Evolutionary conservation across 2,888 invertebrate genomes (phyloP).

Genomic region (Cancer borealis): DNA sequence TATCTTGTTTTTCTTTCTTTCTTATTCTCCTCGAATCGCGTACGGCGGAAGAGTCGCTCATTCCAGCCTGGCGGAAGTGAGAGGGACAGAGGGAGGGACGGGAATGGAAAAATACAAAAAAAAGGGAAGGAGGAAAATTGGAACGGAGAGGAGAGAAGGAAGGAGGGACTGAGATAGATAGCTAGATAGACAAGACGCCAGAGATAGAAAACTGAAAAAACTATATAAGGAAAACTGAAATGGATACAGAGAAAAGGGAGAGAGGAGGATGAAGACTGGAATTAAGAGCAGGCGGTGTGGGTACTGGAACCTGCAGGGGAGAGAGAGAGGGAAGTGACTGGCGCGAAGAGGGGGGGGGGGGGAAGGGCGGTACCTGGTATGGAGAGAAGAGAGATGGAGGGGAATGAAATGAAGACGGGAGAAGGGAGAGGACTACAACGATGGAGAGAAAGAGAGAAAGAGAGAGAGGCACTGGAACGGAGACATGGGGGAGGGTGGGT

Average conservation of each 20-base stretch:
- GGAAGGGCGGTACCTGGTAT: neutral
- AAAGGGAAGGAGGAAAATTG: neutral
- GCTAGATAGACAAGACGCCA: neutral
- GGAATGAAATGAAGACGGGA: neutral
- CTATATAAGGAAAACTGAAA: neutral
- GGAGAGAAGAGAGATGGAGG: neutral
- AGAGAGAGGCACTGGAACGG: neutral
- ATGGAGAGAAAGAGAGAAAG: neutral
- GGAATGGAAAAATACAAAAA: neutral
- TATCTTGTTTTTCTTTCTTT: constrained; percentile 44
- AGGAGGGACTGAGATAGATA: neutral
- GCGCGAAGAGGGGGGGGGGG: neutral
- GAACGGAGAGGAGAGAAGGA: neutral
- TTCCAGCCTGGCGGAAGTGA: neutral
- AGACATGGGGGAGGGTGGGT: neutral
- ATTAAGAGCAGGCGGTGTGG: neutral
- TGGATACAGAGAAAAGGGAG: too few relatives aligned
- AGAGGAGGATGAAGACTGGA: neutral
- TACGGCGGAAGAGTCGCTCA: constrained; percentile 59
- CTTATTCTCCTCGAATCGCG: constrained; percentile 17
- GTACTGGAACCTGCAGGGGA: neutral
- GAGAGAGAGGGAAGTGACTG: neutral
- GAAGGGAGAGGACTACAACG: neutral
- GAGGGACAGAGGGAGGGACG: neutral
- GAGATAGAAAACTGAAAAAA: too few relatives aligned